A percentile compares a stretch with the other conserved stretches of the same genome.
These are phyloP conservation scores for Heliconius cydno DNA, from an alignment of 2,888 invertebrate genomes.

Conservation along the genomic window DNA sequence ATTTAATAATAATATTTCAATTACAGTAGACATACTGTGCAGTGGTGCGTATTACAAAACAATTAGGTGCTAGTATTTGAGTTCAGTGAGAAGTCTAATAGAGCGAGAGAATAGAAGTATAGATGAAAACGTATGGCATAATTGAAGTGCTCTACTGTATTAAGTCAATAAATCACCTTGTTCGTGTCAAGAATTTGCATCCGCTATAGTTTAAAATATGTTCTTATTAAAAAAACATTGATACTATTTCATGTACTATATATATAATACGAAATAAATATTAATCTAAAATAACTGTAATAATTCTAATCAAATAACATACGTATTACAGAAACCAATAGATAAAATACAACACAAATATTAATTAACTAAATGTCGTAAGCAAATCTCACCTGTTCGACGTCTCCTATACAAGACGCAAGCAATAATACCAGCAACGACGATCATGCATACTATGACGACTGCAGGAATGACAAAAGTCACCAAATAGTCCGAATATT, in stretches of 20 bases:
- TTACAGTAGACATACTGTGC: slow-evolving; percentile 33
- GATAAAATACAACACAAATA: neutral
- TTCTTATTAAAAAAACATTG: slow-evolving; percentile 39
- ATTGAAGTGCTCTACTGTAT: slow-evolving; percentile 42
- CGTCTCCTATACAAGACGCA: slow-evolving; percentile 93
- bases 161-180: slow-evolving; percentile 51
- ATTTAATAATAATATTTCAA: neutral
- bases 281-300: neutral
- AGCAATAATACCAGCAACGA: slow-evolving; percentile 93
- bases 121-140: slow-evolving; percentile 37
- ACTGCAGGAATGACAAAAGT: slow-evolving; percentile 95
- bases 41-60: slow-evolving; percentile 30
- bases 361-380: neutral
- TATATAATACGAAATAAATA: neutral
- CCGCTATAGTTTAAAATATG: slow-evolving; percentile 52
- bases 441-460: slow-evolving; percentile 93
- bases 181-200: slow-evolving; percentile 53
- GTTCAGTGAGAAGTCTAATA: slow-evolving; percentile 35
- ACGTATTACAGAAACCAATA: neutral
- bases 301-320: neutral
- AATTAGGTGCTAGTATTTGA: slow-evolving; percentile 34
- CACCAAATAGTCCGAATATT: slow-evolving; percentile 84
- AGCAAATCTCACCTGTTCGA: slow-evolving; percentile 87
- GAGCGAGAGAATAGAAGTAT: slow-evolving; percentile 39
- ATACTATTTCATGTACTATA: neutral